Conservation (phyloP, 2,113 vertebrate genomes). For the Leucosticte australis region DNA sequence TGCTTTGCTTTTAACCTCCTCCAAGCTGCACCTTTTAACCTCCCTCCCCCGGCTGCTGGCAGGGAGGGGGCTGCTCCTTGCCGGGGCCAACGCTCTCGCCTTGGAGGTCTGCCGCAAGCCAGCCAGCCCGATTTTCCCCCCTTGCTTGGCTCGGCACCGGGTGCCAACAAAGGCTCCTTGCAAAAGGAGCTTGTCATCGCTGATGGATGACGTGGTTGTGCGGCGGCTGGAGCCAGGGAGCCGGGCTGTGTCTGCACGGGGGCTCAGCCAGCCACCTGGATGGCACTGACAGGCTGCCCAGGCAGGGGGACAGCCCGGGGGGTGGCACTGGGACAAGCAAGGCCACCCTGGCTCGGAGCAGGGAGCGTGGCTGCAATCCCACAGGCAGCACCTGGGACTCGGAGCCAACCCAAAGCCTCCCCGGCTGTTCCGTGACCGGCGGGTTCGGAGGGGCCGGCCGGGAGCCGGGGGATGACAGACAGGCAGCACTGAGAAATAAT, state of each 20-base stretch:
- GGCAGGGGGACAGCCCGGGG: neutral
- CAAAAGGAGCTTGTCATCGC: constrained; percentile 51
- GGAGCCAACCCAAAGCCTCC: neutral
- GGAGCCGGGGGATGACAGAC: neutral
- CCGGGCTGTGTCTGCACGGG: neutral
- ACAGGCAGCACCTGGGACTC: neutral
- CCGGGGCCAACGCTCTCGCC: neutral
- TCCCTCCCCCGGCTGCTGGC: constrained; percentile 9
- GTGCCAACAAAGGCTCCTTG: constrained; percentile 62
- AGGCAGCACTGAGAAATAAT: constrained; percentile 11
- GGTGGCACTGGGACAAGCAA: neutral
- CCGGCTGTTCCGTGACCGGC: rapidly evolving
- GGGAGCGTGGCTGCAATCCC: neutral
- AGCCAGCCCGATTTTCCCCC: neutral
- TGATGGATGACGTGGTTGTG: constrained; percentile 48
- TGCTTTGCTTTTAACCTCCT: constrained; percentile 51
- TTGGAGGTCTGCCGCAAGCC: constrained; percentile 24
- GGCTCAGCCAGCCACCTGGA: constrained; percentile 52
- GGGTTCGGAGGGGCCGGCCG: neutral
- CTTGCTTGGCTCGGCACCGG: neutral
- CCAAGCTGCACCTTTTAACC: constrained; percentile 53
- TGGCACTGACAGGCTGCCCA: neutral
- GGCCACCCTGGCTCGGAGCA: rapidly evolving
- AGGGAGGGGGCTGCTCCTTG: neutral
- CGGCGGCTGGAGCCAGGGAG: constrained; percentile 31